Conservation (phyloP, 37 sponge, comb jelly and placozoan species). For the Hormiphora californensis region DNA sequence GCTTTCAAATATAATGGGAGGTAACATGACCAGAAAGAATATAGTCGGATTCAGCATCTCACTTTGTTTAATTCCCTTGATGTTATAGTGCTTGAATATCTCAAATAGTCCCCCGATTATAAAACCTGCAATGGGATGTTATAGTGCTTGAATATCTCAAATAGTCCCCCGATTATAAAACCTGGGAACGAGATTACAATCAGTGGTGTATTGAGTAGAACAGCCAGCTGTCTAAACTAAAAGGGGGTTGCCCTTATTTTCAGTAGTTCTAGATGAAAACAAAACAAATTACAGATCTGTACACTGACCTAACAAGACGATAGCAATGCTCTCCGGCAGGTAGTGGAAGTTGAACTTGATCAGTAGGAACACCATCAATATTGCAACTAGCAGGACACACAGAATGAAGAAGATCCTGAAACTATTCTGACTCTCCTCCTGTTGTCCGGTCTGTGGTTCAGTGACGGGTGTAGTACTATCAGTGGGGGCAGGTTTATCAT, state of each 20-base stretch:
- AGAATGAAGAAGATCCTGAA: slow-evolving; percentile 58
- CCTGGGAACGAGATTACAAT: not conserved
- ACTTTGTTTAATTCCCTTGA: slow-evolving; percentile 14
- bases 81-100: slow-evolving; percentile 44
- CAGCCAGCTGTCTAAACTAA: too few relatives aligned
- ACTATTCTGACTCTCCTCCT: slow-evolving; percentile 61
- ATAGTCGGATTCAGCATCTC: slow-evolving; percentile 70
- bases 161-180: not conserved
- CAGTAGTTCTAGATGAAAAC: too few relatives aligned
- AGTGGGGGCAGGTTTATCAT: too few relatives aligned
- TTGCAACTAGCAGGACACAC: slow-evolving; percentile 62
- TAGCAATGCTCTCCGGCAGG: slow-evolving; percentile 90
- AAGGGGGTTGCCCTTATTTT: too few relatives aligned
- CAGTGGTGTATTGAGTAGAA: too few relatives aligned
- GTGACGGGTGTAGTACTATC: too few relatives aligned
- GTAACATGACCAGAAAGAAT: slow-evolving; percentile 88
- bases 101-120: slow-evolving; percentile 50
- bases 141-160: not conserved
- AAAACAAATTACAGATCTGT: not conserved
- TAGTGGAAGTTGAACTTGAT: slow-evolving; percentile 79
- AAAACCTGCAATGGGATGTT: not conserved
- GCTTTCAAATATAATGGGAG: slow-evolving; percentile 96
- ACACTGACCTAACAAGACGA: slow-evolving; percentile 75
- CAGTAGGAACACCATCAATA: slow-evolving; percentile 69
- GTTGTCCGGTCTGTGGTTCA: too few relatives aligned